Percentiles rank a stretch among this genome's conserved stretches.
Evolutionary conservation across 2,113 vertebrate species (phyloP).

Genomic region (Pleuronectes platessa): DNA sequence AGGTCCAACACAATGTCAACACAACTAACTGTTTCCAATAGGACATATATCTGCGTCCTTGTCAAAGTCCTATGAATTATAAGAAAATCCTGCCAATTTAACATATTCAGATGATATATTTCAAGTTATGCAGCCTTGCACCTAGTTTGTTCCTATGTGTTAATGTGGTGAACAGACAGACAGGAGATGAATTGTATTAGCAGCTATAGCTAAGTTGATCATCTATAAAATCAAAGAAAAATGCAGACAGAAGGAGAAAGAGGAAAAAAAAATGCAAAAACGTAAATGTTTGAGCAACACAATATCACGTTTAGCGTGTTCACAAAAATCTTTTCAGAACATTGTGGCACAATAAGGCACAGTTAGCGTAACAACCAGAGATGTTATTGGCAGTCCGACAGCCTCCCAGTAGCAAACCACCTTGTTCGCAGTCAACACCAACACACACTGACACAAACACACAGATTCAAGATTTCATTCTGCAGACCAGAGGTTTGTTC

Average conservation of each 20-base stretch:
- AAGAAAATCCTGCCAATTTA: background rate
- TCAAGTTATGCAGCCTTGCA: no score
- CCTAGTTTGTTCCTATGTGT: constrained; percentile 4
- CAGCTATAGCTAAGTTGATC: background rate
- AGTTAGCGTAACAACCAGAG: constrained; percentile 45
- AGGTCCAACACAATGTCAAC: constrained; percentile 14
- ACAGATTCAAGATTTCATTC: no score
- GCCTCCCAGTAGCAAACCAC: constrained; percentile 46
- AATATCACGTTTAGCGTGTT: background rate
- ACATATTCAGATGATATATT: background rate
- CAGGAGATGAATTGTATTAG: background rate
- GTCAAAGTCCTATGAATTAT: background rate
- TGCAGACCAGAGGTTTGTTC: constrained; percentile 5
- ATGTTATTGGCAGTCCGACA: constrained; percentile 21
- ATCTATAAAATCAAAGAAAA: constrained; percentile 22
- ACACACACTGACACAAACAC: background rate
- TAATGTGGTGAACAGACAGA: background rate
- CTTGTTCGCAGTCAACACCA: constrained; percentile 23
- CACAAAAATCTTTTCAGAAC: constrained; percentile 10
- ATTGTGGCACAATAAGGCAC: constrained; percentile 70
- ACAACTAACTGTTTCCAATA: no score
- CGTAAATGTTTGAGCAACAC: background rate
- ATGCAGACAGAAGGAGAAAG: background rate
- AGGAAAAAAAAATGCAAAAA: background rate
- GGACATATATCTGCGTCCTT: no score